phyloP scores from a whole-genome alignment of 1,140 invertebrate genomes.

The Temnothorax nylanderi region DNA sequence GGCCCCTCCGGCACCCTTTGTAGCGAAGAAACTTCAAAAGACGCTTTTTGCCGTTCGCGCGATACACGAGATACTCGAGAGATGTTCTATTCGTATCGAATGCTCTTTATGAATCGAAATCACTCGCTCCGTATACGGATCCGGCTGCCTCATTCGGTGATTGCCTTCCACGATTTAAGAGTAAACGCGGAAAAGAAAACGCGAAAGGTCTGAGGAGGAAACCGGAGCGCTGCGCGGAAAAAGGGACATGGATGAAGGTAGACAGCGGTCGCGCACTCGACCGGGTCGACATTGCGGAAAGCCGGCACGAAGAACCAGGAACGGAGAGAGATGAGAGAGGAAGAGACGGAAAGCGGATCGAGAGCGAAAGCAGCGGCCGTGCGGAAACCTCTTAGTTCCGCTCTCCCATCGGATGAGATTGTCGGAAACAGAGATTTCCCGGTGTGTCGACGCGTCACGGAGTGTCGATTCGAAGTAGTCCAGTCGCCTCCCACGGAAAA shows the following conservation, averaged over 20 bases:
- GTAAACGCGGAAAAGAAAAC: conserved; percentile 10
- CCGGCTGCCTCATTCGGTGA: conserved; percentile 37
- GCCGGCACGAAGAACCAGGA: conserved; percentile 6
- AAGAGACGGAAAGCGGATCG: conserved; percentile 7
- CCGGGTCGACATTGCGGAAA: conserved; percentile 36
- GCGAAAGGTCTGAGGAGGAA: conserved; percentile 8
- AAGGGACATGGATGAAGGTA: conserved; percentile 22
- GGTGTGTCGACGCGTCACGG: conserved; percentile 42
- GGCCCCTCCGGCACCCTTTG: conserved; percentile 22
- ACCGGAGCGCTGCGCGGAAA: background rate
- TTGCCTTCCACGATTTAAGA: conserved; percentile 4
- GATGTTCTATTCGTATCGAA: conserved; percentile 50
- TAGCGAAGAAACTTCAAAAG: conserved; percentile 72
- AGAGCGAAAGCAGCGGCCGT: conserved; percentile 47
- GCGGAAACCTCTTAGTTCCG: conserved; percentile 29
- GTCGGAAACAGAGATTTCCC: conserved; percentile 41
- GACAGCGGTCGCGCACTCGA: conserved; percentile 52
- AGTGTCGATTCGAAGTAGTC: conserved; percentile 32
- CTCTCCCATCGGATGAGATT: conserved; percentile 27
- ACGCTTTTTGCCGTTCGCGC: conserved; percentile 59
- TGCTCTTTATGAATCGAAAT: conserved; percentile 59
- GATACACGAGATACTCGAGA: conserved; percentile 12
- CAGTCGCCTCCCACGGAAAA: conserved; percentile 28
- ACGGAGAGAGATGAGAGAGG: background rate
- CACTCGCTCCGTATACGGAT: conserved; percentile 4